A percentile compares a stretch with the other conserved stretches of the same genome.
phyloP scores from a whole-genome alignment of 2,888 invertebrate genomes.

The Drosophila atripex region DNA sequence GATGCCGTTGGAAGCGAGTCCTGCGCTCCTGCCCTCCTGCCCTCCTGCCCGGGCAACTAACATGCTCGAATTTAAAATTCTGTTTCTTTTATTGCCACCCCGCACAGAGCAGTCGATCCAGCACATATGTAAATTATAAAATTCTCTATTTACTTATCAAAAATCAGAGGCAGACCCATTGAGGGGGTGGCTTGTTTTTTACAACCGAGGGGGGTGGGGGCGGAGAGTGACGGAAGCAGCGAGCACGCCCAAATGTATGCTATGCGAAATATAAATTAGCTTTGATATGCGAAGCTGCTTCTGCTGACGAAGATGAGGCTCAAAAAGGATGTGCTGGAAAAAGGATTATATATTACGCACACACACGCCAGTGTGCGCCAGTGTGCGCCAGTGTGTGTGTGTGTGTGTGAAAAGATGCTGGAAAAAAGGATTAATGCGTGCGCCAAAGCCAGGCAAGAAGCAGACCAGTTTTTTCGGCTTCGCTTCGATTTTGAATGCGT shows the following conservation, averaged over 20 bases:
- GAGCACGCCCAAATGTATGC: constrained; percentile 76
- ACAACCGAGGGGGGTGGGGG: background rate
- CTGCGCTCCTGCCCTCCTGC: background rate
- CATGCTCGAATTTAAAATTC: constrained; percentile 80
- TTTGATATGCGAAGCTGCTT: constrained; percentile 75
- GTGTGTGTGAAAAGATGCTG: constrained; percentile 73
- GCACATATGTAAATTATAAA: constrained; percentile 69
- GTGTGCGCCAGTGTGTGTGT: constrained; percentile 13
- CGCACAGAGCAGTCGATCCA: constrained; percentile 13
- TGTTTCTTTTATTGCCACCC: constrained; percentile 73
- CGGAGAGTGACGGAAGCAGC: constrained; percentile 34
- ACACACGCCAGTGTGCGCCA: constrained; percentile 52
- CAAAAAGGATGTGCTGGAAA: constrained; percentile 52
- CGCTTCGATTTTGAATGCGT: constrained; percentile 79
- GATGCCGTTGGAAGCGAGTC: constrained; percentile 15
- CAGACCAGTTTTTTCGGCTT: constrained; percentile 19
- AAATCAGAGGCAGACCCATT: constrained; percentile 64
- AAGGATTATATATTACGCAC: constrained; percentile 74
- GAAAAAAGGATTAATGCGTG: constrained; percentile 78
- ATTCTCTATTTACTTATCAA: constrained; percentile 79
- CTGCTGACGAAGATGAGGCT: constrained; percentile 58
- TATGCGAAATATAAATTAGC: constrained; percentile 80
- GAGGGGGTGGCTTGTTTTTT: constrained; percentile 24
- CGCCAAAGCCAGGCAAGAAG: constrained; percentile 46
- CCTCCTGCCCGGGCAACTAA: constrained; percentile 59